Percentiles rank a stretch among this genome's conserved stretches.
Evolutionary conservation across 1,140 invertebrate species (phyloP).

Genomic region (Cepaea nemoralis): DNA sequence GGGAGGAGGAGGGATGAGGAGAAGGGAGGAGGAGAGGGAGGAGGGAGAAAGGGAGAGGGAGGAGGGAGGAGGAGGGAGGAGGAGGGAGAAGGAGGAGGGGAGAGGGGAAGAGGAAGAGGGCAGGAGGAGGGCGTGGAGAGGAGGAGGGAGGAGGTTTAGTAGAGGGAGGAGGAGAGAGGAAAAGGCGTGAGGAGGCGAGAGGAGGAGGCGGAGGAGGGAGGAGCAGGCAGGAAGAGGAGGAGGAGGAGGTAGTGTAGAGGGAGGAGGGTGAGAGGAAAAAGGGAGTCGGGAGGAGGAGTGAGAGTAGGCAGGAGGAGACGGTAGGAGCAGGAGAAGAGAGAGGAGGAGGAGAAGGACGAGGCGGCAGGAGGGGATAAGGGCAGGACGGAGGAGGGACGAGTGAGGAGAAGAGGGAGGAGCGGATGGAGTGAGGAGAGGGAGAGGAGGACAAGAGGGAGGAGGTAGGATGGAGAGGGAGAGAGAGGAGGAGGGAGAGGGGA

Average conservation of each 20-base stretch:
- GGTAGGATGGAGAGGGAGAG: neutral
- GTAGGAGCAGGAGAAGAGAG: conserved; percentile 7
- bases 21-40: neutral
- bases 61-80: neutral
- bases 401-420: neutral
- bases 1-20: no score
- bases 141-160: no score
- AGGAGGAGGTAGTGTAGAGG: no score
- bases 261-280: no score
- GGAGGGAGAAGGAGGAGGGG: conserved; percentile 1
- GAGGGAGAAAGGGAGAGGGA: neutral
- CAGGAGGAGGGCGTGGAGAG: no score
- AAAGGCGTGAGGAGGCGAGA: no score
- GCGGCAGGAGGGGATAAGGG: neutral
- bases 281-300: no score
- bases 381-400: neutral
- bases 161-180: no score
- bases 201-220: no score
- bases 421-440: neutral
- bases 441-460: neutral
- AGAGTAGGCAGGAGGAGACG: neutral
- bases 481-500: neutral
- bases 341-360: neutral
- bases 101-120: conserved; percentile 4
- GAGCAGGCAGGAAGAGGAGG: no score